Evolutionary conservation across 2,797 vertebrate species (phyloP).

Genomic region (Neopelma chrysocephalum): DNA sequence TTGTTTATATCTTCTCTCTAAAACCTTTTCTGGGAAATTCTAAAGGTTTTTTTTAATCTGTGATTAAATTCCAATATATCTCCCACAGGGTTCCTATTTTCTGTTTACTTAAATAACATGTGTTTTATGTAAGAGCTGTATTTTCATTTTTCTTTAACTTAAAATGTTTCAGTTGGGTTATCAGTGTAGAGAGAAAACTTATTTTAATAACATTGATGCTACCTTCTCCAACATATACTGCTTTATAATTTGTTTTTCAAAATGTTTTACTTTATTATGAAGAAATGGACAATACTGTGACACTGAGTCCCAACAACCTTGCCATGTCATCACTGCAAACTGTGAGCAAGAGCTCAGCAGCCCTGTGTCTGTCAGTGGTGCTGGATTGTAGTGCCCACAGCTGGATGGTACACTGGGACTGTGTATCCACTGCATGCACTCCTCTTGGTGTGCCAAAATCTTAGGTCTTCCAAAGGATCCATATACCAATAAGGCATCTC

Average conservation of each 20-base stretch:
- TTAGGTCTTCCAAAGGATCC: background rate
- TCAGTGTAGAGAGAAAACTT: background rate
- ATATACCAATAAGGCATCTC: background rate
- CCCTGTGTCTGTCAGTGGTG: fast-evolving
- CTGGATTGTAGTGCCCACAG: background rate
- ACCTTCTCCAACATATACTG: background rate
- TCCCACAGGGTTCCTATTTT: constrained; percentile 18
- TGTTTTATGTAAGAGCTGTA: background rate
- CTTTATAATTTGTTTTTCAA: background rate
- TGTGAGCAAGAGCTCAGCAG: background rate
- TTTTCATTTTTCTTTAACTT: background rate
- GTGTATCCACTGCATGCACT: background rate
- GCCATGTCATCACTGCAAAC: background rate
- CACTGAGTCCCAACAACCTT: background rate
- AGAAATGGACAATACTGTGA: background rate
- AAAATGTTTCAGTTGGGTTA: background rate
- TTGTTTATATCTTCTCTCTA: constrained; percentile 82
- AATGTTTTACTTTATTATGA: background rate
- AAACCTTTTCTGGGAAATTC: constrained; percentile 80
- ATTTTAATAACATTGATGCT: background rate
- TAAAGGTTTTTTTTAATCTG: constrained; percentile 37
- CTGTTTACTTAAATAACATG: constrained; percentile 35
- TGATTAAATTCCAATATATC: constrained; percentile 63
- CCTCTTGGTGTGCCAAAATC: background rate
- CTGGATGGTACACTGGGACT: background rate